phyloP scores from a whole-genome alignment of 2,797 vertebrate genomes.

The Chromobotia macracanthus region DNA sequence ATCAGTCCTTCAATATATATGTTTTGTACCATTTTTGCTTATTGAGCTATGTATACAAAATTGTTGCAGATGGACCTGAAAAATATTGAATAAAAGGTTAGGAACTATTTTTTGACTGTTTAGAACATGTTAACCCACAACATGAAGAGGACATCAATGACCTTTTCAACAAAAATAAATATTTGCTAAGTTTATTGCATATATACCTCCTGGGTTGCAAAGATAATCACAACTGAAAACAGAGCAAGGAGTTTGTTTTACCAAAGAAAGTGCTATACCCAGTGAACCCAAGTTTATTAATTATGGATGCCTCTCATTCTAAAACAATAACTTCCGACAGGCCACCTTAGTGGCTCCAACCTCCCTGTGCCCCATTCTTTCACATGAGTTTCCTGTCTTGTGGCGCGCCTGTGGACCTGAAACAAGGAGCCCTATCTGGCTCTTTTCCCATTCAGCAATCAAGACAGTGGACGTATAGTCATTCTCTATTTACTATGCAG shows the following conservation, averaged over 20 bases:
- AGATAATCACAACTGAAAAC: background rate
- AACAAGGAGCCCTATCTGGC: conserved; percentile 69
- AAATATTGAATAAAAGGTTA: background rate
- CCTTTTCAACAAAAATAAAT: background rate
- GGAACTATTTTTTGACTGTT: background rate
- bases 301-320: conserved; percentile 62
- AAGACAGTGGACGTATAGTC: conserved; percentile 45
- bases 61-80: background rate
- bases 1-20: too few relatives aligned
- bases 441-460: conserved; percentile 64
- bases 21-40: background rate
- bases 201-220: background rate
- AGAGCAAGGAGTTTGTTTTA: conserved; percentile 10
- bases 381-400: conserved; percentile 81
- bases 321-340: conserved; percentile 78
- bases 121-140: background rate
- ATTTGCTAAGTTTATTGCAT: background rate
- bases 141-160: background rate
- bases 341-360: conserved; percentile 70
- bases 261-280: conserved; percentile 53
- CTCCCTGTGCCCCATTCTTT: conserved; percentile 75
- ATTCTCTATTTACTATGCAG: conserved; percentile 55
- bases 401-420: conserved; percentile 76
- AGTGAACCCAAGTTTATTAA: conserved; percentile 55
- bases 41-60: background rate